Base-by-base conservation (phyloP, 2,113 vertebrate genomes). In the Myodes glareolus region DNA sequence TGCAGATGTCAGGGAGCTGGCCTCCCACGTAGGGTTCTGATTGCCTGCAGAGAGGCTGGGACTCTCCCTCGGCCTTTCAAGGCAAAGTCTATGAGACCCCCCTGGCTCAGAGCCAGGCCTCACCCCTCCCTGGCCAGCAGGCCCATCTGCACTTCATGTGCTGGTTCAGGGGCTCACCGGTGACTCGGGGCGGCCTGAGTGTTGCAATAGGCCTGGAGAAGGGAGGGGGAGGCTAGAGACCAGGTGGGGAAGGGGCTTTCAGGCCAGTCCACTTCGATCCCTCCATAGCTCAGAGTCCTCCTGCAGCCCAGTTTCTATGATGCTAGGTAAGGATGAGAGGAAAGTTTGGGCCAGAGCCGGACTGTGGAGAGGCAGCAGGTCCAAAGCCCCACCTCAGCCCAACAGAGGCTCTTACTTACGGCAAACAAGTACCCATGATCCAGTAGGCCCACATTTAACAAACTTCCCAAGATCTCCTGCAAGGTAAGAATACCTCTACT, bases 121-220 rank as follows among this genome's bases (percentile, higher is more conserved):
- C 36, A 27, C 10, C 17, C 63, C 6, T 4, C 63, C 2, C 0
- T 5, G 55, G 82, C 4, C 50, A 63, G 36, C 52, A 25, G 75
- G 67, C 84, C n/a, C 21, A 7, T 36, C 25, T 47, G 61, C 0
- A 0, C n/a, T 47, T 42, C 27, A 36, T 10, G 1, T 5, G 63
- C 14, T 42, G 0, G 13, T 61, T 33, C 12, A 10, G 65, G 39
- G 8, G 36, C 52, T 50, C n/a, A 39, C 31, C 0, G 58, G 58
- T 58, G 58, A 0, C 12, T 3, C n/a, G 21, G 67, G 14, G 50
- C 17, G 2, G 3, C n/a, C 55, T 0, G 5, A n/a, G n/a, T n/a
- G n/a, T n/a, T n/a, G n/a, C n/a, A n/a, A n/a, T n/a, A n/a, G 2
- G 3, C n/a, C 55, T 0, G 5, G 45, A 31, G 47, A 16, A 11